phyloP scores from a whole-genome alignment of 2,888 invertebrate genomes.

The Vannuccia rotundouncinata region DNA sequence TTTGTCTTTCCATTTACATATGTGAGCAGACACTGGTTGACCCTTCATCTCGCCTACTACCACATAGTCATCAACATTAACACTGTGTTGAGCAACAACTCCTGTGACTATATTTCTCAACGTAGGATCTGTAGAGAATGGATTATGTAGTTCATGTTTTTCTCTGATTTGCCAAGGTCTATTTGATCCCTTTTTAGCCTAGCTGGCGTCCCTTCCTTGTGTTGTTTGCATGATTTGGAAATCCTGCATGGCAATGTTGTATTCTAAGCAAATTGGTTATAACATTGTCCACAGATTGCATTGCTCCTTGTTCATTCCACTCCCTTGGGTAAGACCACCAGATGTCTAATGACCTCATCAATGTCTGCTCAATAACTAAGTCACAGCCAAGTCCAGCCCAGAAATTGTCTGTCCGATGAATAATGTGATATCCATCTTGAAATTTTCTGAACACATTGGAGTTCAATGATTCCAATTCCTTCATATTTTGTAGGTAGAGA shows the following conservation, averaged over 20 bases:
- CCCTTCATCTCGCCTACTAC: conserved; percentile 5
- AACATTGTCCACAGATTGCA: conserved; percentile 10
- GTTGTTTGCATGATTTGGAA: conserved; percentile 37
- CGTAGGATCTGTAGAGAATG: conserved; percentile 24
- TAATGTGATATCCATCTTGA: too few relatives aligned
- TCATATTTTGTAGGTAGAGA: too few relatives aligned
- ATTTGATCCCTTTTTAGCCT: conserved; percentile 38
- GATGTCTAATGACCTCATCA: conserved; percentile 16
- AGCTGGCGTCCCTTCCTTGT: conserved; percentile 39
- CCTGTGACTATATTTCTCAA: conserved; percentile 4
- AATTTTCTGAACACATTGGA: too few relatives aligned
- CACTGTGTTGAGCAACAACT: conserved; percentile 15
- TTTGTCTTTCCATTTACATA: conserved; percentile 21
- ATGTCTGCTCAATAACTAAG: background rate
- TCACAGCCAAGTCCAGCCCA: conserved; percentile 4
- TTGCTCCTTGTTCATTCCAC: conserved; percentile 20
- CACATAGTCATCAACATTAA: conserved; percentile 24
- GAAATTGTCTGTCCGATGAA: too few relatives aligned
- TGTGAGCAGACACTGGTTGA: conserved; percentile 11
- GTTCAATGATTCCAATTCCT: too few relatives aligned
- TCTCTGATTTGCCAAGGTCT: conserved; percentile 37
- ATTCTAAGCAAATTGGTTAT: conserved; percentile 6
- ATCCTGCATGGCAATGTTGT: conserved; percentile 15
- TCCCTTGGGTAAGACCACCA: background rate
- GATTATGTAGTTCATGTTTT: conserved; percentile 22